These are phyloP conservation scores for Pseudopipra pipra DNA, from an alignment of 2,113 vertebrate species.

Conservation along the genomic window DNA sequence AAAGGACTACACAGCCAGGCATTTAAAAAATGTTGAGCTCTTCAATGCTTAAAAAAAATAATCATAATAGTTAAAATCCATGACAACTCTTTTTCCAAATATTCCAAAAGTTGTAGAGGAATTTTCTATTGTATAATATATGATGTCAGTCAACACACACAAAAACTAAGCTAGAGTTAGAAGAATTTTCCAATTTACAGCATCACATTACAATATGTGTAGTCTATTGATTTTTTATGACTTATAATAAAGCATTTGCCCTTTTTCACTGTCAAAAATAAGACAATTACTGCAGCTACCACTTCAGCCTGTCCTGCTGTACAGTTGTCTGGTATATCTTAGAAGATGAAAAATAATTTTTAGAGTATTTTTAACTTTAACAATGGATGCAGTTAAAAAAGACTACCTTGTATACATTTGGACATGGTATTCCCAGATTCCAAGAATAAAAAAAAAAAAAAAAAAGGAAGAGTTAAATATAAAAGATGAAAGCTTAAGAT, in stretches of 20 bases:
- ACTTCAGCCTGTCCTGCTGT: background rate
- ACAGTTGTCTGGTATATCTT: background rate
- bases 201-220: background rate
- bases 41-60: background rate
- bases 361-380: background rate
- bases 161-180: background rate
- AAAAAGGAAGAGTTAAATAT: background rate
- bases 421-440: background rate
- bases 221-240: background rate
- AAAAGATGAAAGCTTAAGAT: slow-evolving; percentile 8
- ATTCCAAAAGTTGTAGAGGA: background rate
- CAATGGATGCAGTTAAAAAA: background rate
- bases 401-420: background rate
- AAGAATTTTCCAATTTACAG: background rate
- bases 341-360: background rate
- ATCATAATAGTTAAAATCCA: background rate
- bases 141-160: background rate
- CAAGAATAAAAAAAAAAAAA: background rate
- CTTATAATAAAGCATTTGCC: background rate
- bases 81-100: background rate
- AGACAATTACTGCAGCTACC: background rate
- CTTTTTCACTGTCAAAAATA: slow-evolving; percentile 1
- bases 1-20: background rate
- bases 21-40: background rate
- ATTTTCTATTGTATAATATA: background rate